These are phyloP conservation scores for Rhinophrynus dorsalis DNA, from an alignment of 2,797 vertebrate species.

Conservation along the genomic window DNA sequence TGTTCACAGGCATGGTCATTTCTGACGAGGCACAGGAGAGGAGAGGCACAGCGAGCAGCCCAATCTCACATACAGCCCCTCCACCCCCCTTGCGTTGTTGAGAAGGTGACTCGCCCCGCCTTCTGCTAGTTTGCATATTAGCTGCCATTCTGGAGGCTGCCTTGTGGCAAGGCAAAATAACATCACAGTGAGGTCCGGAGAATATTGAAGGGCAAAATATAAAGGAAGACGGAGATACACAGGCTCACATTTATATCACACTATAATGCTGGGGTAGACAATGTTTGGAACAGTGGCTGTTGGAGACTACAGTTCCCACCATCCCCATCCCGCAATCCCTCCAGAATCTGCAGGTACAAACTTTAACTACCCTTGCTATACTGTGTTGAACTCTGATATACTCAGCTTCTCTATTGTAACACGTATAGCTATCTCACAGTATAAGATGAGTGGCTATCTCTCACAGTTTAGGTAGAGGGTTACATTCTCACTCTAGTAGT, in stretches of 20 bases:
- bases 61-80: not conserved
- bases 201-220: not conserved
- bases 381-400: too few species aligned
- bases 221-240: not conserved
- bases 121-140: slow-evolving; percentile 40
- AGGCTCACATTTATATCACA: not conserved
- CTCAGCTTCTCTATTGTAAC: slow-evolving; percentile 1
- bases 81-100: not conserved
- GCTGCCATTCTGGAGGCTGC: slow-evolving; percentile 38
- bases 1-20: slow-evolving; percentile 42
- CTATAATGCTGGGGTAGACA: too few species aligned
- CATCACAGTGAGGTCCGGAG: slow-evolving; percentile 46
- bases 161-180: slow-evolving; percentile 28
- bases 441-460: not conserved
- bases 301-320: too few species aligned
- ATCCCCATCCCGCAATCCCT: too few species aligned
- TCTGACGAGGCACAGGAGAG: slow-evolving; percentile 19
- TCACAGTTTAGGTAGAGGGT: slow-evolving; percentile 16
- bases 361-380: too few species aligned
- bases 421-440: slow-evolving; percentile 9
- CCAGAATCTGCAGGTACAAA: too few species aligned
- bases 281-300: too few species aligned
- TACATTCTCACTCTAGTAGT: slow-evolving; percentile 62
- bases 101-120: not conserved
- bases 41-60: not conserved